Base-by-base conservation (phyloP, 2,113 vertebrate genomes). In the Sphyrna mokarran region DNA sequence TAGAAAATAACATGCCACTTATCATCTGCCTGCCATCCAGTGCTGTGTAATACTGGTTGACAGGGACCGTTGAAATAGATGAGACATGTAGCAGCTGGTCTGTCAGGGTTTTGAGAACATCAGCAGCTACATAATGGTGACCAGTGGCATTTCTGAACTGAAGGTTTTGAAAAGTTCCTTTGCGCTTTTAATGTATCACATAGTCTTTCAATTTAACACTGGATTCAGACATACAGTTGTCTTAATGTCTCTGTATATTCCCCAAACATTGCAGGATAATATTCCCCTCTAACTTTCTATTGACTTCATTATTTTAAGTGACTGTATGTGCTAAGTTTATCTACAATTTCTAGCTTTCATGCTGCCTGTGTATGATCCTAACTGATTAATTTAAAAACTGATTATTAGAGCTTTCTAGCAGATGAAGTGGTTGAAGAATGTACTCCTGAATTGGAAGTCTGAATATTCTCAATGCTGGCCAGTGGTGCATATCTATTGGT, bases 101-200 rank as follows among this genome's bases (percentile, higher is more conserved):
- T 18, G 16, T 66, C 33, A 22, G 16, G n/a, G 33, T 22, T 37
- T 66, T 66, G 89, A 93, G 89, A 63, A n/a, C 89, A 58, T 63
- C 54, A 66, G n/a, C 33, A 66, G 66, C 5, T 63, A 66, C 16
- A 93, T 3, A 29, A 93, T 66, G 33, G 33, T 66, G 58, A 63
- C 58, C 61, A 93, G 89, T 37, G 33, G 58, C 89, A 80, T 91
- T 91, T 61, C 54, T 91, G 89, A 91, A n/a, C 54, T 91, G 89
- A 66, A 93, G 89, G 61, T 37, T 93, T 66, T 40, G 61, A 37
- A 37, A 93, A 16, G n/a, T 18, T 80, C 78, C 78, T 37, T 37
- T 80, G n/a, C 0, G 10, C 2, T 80, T 13, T 80, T 80, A 1
- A 40, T 83, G 80, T 20, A 83, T 83, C 80, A 40, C 80, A 7